Evolutionary conservation across 35 echinoderm and acorn worm genomes (phyloP).

Genomic region (Ophioderma brevispina): DNA sequence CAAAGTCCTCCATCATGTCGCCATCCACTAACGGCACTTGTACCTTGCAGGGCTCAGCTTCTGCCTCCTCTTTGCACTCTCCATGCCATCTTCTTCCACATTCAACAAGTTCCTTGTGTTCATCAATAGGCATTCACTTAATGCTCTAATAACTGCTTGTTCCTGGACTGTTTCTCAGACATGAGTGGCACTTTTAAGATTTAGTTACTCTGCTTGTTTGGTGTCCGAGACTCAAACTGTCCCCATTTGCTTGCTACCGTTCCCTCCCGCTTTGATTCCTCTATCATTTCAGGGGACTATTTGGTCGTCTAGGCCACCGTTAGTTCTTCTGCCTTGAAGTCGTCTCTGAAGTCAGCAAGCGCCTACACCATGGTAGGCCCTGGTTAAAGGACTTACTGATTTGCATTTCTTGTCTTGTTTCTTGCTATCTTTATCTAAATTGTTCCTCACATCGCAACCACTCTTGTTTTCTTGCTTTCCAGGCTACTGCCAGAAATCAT

Average conservation of each 20-base stretch:
- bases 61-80: constrained; percentile 11
- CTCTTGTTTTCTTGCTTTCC: not conserved
- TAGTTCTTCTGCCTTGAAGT: not conserved
- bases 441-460: too few species aligned
- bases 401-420: too few species aligned
- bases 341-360: not conserved
- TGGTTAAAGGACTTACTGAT: not conserved
- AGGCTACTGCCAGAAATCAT: constrained; percentile 47
- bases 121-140: too few species aligned
- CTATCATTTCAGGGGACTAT: not conserved
- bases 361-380: not conserved
- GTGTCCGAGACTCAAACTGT: constrained; percentile 24
- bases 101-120: too few species aligned
- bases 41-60: constrained; percentile 18
- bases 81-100: too few species aligned
- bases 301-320: not conserved
- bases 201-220: constrained; percentile 27
- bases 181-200: constrained; percentile 13
- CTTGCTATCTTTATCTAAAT: too few species aligned
- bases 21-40: constrained; percentile 53
- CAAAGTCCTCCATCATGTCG: constrained; percentile 73
- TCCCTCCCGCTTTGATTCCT: constrained; percentile 43
- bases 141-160: too few species aligned
- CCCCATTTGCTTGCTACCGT: constrained; percentile 26
- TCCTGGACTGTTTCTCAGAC: too few species aligned